Evolutionary conservation across 2,113 vertebrate genomes (phyloP), one percentile per base, ranked within the genome.

Genomic region (Semicossyphus pulcher): DNA sequence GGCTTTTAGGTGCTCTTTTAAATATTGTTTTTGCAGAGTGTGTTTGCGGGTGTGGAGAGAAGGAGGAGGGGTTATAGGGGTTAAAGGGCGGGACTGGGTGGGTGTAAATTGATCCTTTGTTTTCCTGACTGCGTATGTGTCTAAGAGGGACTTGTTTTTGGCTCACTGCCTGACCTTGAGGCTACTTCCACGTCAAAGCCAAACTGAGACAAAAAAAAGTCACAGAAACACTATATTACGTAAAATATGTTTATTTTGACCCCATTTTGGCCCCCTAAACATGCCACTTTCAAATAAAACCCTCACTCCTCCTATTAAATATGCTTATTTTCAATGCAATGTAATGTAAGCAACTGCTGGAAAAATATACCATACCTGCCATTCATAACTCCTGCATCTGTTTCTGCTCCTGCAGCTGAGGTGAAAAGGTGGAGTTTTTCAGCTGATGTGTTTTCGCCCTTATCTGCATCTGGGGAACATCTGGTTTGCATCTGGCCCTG

Each of bases 81-180:
- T 5, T 10, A 5, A 28, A 57, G 59, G 82, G 84, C 7, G 49
- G 76, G 10, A 45, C 29, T 0, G 66, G 60, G 51, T 5, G 47
- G 61, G 42, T 86, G 89, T 88, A 91, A 91, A 81, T 71, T n/a
- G 47, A 86, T 81, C 84, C 71, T 80, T 84, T 91, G 88, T 91
- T 88, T 91, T 91, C 15, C 20, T 78, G 66, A 28, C 7, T 23
- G 48, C 47, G 8, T 68, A 12, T 71, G 73, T 76, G 73, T 54
- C 20, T 74, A 57, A 56, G 59, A 25, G 47, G 21, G 12, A 16
- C 51, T 70, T 86, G 78, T 84, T 85, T 78, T 85, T 73, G 77
- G 57, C 62, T 42, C 9, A 2, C 29, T 32, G 25, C 37, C 49
- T 60, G 41, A 71, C 67, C 54, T 67, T 51, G 44, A 77, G 47